These are phyloP conservation scores for Cheumatopsyche charites DNA, from an alignment of 1,140 invertebrate species.

Conservation along the genomic window DNA sequence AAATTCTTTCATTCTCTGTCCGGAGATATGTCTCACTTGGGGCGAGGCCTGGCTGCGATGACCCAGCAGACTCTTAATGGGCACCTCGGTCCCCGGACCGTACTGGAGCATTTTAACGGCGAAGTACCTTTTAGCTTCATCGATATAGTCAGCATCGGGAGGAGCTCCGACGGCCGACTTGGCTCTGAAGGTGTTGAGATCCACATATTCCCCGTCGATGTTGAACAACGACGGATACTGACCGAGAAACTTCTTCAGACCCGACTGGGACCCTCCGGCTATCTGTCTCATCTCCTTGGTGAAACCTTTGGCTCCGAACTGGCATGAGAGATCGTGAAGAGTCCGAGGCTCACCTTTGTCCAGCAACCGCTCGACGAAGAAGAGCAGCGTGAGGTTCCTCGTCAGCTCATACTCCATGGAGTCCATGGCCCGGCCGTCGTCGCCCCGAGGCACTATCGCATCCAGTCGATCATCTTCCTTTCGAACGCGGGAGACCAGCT, in stretches of 20 bases:
- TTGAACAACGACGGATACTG: conserved; percentile 92
- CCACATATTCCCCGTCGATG: conserved; percentile 90
- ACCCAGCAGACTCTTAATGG: conserved; percentile 90
- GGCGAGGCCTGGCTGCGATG: conserved; percentile 93
- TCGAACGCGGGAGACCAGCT: neutral
- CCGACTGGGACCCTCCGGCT: conserved; percentile 91
- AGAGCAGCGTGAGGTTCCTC: conserved; percentile 91
- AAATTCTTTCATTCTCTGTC: conserved; percentile 93
- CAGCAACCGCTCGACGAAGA: conserved; percentile 93
- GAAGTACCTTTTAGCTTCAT: conserved; percentile 95
- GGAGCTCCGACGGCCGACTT: conserved; percentile 61
- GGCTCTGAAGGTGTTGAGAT: conserved; percentile 73
- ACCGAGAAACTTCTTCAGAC: conserved; percentile 87
- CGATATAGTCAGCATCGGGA: conserved; percentile 80
- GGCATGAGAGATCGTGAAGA: conserved; percentile 94
- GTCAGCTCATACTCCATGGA: conserved; percentile 92
- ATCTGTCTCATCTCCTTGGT: conserved; percentile 96
- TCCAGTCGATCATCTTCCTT: neutral
- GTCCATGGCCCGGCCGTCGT: conserved; percentile 72
- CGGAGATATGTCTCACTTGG: conserved; percentile 93
- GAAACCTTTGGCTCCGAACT: conserved; percentile 95
- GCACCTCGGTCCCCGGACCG: conserved; percentile 87
- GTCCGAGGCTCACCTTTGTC: conserved; percentile 93
- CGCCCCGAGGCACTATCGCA: neutral
- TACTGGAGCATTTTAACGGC: conserved; percentile 88